phyloP scores from a whole-genome alignment of 1,140 invertebrate species.

The Pseudobourletiella spinata region DNA sequence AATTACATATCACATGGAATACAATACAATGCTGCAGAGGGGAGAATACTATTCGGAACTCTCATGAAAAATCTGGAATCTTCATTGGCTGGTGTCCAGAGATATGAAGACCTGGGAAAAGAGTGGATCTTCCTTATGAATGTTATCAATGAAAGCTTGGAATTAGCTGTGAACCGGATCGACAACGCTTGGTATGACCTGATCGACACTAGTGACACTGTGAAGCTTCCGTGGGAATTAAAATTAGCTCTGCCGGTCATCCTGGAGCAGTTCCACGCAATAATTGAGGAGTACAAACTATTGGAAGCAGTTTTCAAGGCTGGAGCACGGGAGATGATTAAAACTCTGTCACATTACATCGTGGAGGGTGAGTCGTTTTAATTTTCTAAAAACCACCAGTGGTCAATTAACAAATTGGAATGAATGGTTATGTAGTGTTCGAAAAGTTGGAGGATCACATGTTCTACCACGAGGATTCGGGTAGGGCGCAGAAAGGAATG shows the following conservation, averaged over 20 bases:
- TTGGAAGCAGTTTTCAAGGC: slow-evolving; percentile 22
- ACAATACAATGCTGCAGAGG: too few relatives aligned
- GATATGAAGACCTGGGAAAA: slow-evolving; percentile 15
- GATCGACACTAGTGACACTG: slow-evolving; percentile 3
- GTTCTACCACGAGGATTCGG: not conserved
- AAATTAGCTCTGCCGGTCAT: not conserved
- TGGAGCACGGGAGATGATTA: slow-evolving; percentile 22
- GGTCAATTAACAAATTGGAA: not conserved
- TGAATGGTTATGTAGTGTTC: slow-evolving; percentile 10
- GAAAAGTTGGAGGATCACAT: slow-evolving; percentile 14
- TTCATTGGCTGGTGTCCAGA: slow-evolving; percentile 1
- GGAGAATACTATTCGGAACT: slow-evolving; percentile 20
- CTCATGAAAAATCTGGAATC: slow-evolving; percentile 19
- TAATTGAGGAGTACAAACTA: slow-evolving; percentile 22
- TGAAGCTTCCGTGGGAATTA: slow-evolving; percentile 24
- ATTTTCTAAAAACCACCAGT: too few relatives aligned
- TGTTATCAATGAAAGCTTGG: slow-evolving; percentile 14
- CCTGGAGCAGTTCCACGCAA: not conserved
- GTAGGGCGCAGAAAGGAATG: not conserved
- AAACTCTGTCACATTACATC: slow-evolving; percentile 10
- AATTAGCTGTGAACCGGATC: slow-evolving; percentile 6
- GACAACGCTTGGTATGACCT: slow-evolving; percentile 10
- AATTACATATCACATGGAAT: too few relatives aligned
- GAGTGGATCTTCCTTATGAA: slow-evolving; percentile 17
- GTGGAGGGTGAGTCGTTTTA: slow-evolving; percentile 15